A percentile compares a stretch with the other conserved stretches of the same genome.
These are phyloP conservation scores for Leptinotarsa haldemani DNA, from an alignment of 2,888 invertebrate species.

Conservation along the genomic window DNA sequence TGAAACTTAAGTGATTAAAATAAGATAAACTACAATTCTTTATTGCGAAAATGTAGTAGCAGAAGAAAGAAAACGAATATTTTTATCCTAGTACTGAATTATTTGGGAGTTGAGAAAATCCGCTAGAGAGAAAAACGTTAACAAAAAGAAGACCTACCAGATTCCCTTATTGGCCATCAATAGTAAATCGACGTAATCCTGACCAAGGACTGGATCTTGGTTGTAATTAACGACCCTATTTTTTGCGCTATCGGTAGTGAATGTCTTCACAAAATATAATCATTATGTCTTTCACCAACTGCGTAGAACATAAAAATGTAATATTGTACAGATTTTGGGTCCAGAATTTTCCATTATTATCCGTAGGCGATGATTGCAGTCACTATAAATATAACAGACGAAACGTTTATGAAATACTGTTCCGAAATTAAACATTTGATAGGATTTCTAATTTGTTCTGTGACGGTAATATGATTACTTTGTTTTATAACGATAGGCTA, in stretches of 20 bases:
- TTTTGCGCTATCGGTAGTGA: constrained; percentile 4
- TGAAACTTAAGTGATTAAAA: too few species aligned
- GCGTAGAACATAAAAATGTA: background rate
- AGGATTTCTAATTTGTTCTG: too few species aligned
- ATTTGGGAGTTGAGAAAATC: background rate
- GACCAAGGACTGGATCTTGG: constrained; percentile 6
- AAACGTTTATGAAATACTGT: too few species aligned
- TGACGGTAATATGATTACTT: too few species aligned
- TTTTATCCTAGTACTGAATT: background rate
- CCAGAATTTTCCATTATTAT: too few species aligned
- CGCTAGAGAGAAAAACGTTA: constrained; percentile 1
- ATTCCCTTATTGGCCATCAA: constrained; percentile 28
- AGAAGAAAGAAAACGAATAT: background rate
- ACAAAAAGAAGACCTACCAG: constrained; percentile 17
- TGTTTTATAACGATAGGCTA: too few species aligned
- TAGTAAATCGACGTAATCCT: constrained; percentile 25
- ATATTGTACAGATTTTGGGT: background rate
- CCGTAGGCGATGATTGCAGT: too few species aligned
- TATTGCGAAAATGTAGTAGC: background rate
- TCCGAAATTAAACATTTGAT: too few species aligned
- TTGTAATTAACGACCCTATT: constrained; percentile 28
- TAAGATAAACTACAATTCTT: too few species aligned
- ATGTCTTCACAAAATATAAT: constrained; percentile 9
- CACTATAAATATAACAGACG: too few species aligned
- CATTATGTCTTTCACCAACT: background rate